Evolutionary conservation across 2,888 invertebrate genomes (phyloP).

Genomic region (Eutolmus rufibarbis): DNA sequence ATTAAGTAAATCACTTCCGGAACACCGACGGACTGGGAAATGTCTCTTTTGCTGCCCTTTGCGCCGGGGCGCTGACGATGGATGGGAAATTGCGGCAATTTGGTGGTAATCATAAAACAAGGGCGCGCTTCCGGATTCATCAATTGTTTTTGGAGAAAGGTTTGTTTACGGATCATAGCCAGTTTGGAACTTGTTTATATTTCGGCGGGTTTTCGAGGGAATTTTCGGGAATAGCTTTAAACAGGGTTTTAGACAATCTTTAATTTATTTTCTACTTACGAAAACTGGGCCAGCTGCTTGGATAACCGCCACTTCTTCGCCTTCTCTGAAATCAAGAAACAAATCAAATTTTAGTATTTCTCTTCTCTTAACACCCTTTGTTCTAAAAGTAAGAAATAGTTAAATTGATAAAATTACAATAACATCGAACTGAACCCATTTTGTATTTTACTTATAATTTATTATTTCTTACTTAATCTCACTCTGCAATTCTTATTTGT

Average conservation of each 20-base stretch:
- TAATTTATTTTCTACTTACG: constrained; percentile 52
- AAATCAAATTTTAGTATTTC: neutral
- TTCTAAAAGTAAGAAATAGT: too few relatives aligned
- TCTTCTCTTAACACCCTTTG: too few relatives aligned
- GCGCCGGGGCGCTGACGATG: neutral
- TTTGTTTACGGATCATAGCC: neutral
- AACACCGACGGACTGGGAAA: neutral
- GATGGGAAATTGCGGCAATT: neutral
- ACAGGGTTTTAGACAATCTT: neutral
- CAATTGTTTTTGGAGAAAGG: neutral
- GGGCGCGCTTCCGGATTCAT: neutral
- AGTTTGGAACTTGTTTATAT: neutral
- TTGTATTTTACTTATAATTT: too few relatives aligned
- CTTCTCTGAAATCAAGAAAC: constrained; percentile 50
- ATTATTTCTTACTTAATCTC: too few relatives aligned
- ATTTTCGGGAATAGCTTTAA: neutral
- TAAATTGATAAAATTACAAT: too few relatives aligned
- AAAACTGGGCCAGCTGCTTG: constrained; percentile 54
- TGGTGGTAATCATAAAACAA: neutral
- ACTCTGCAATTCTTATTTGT: too few relatives aligned
- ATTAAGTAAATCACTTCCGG: constrained; percentile 15
- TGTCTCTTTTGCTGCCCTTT: neutral
- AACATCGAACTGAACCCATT: too few relatives aligned
- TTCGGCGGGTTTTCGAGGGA: neutral
- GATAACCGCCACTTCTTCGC: constrained; percentile 51